Base-by-base conservation (phyloP, 2,797 vertebrate species). In the Loriculus beryllinus region DNA sequence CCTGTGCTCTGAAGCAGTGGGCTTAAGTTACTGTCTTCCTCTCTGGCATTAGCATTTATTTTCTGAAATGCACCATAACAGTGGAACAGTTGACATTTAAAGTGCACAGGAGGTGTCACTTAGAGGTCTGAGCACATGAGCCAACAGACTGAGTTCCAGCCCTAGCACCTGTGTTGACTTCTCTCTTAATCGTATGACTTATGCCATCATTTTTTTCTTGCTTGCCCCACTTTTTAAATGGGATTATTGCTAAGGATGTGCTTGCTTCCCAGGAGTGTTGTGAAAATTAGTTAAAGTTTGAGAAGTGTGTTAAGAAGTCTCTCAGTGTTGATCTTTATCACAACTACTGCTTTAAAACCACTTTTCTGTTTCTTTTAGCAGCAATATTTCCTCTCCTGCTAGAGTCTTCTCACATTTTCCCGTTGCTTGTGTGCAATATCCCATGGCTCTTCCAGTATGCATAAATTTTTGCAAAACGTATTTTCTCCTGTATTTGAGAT, bases 131-230 rank as follows among this genome's bases (percentile, higher is more conserved):
- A 67, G 72, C 19, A 22, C 1, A 1, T 9, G 71, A 82, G 39
- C 28, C 57, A 48, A 2, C 20, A 28, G 15, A 5, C 16, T 6
- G 28, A 54, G 65, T 63, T 48, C 37, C 40, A 54, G n/a, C 63
- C 62, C 65, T 39, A 31, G 35, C 43, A 19, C 25, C 19, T 17
- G 0, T 0, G 0, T 0, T n/a, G 63, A 8, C 31, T 79, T 56
- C 31, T 74, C 40, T 52, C 57, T 26, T 71, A 57, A 56, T 71
- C 25, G 2, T 25, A 1, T 0, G 7, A 22, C 29, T n/a, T n/a
- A 14, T 17, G 56, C 10, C 33, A 35, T 43, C 28, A 0, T 6
- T 77, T 20, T 49, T 72, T 59, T 51, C 54, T 70, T 47, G 33
- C 45, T 95, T 10, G 9, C 31, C 76, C 69, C 35, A 2, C 57